A percentile compares a stretch with the other conserved stretches of the same genome.
Conservation (phyloP, 2,888 invertebrate genomes). For the Biston betularia region DNA sequence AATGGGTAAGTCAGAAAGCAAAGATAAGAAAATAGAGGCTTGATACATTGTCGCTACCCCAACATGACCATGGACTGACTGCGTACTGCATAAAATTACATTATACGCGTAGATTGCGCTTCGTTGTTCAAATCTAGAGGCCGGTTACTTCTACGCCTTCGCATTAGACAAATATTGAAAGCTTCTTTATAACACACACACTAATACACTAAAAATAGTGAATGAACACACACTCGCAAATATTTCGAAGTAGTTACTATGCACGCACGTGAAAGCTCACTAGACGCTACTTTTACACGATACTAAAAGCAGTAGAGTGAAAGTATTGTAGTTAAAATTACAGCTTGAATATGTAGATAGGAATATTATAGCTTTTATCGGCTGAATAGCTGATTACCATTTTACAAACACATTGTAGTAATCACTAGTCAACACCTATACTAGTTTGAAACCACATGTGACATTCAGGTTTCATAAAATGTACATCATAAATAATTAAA, state of each 20-base stretch:
- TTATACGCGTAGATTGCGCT: conserved; percentile 46
- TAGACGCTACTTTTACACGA: conserved; percentile 22
- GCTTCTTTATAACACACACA: conserved; percentile 22
- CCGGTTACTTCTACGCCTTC: conserved; percentile 26
- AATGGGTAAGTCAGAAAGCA: conserved; percentile 89
- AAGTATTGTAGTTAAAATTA: conserved; percentile 20
- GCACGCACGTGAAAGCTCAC: conserved; percentile 27
- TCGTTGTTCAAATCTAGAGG: conserved; percentile 36
- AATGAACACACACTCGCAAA: conserved; percentile 27
- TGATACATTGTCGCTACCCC: conserved; percentile 64
- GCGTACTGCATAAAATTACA: conserved; percentile 10
- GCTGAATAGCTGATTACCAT: conserved; percentile 12
- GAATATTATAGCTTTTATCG: conserved; percentile 19
- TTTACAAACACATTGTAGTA: conserved; percentile 18
- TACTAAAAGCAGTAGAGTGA: conserved; percentile 24
- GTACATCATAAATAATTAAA: not conserved
- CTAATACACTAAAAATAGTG: conserved; percentile 17
- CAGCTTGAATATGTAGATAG: conserved; percentile 26
- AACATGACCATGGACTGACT: conserved; percentile 45
- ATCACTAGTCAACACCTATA: conserved; percentile 23
- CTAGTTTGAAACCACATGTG: conserved; percentile 8
- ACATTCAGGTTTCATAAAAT: not conserved
- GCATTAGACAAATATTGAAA: conserved; percentile 19
- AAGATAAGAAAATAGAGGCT: conserved; percentile 68
- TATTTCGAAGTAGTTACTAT: conserved; percentile 21